Evolutionary conservation across 2,113 vertebrate genomes (phyloP), one percentile per base, ranked within the genome.

Genomic region (Actinemys pallida): DNA sequence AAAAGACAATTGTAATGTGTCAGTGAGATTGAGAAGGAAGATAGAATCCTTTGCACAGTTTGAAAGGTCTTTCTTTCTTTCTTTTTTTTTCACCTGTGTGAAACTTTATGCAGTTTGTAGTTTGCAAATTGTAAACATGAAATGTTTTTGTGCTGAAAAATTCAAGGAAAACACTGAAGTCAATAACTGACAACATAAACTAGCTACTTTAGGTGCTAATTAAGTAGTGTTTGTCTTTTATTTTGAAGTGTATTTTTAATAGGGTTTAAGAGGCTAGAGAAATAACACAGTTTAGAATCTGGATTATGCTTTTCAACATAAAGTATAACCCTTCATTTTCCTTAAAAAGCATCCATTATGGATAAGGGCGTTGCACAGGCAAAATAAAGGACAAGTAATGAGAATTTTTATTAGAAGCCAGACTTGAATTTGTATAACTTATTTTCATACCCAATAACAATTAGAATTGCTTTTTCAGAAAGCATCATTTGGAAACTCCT

Each of bases 1-100:
- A 81, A n/a, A 88, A 86, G 56, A 93, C 78, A 96, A 81, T 87
- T 96, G 92, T 45, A 95, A 97, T 96, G 94, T 86, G 50, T 62
- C 81, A 83, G 78, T 31, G 95, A 95, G 85, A 86, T 82, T 84
- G 42, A 97, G 35, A 35, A 86, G 85, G 84, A 83, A 94, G 69
- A 95, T 84, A 72, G 1, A 87, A 88, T 93, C 12, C 59, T 95
- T 89, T 65, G 31, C n/a, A 88, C 45, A 87, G 12, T n/a, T 91
- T 91, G 54, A 95, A 97, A 96, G 5, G 5, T 16, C 11, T 54
- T 42, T 19, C 93, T 57, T 45, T 83, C 39, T 14, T 39, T 93
- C 65, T 50, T 31, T 4, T 19, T 80, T 8, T 4, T 54, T 8
- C 89, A 52, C 10, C 16, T 25, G 59, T 13, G 29, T 24, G 39